Evolutionary conservation across 2,113 vertebrate species (phyloP), one percentile per base, ranked within the genome.

Genomic region (Cygnus atratus): DNA sequence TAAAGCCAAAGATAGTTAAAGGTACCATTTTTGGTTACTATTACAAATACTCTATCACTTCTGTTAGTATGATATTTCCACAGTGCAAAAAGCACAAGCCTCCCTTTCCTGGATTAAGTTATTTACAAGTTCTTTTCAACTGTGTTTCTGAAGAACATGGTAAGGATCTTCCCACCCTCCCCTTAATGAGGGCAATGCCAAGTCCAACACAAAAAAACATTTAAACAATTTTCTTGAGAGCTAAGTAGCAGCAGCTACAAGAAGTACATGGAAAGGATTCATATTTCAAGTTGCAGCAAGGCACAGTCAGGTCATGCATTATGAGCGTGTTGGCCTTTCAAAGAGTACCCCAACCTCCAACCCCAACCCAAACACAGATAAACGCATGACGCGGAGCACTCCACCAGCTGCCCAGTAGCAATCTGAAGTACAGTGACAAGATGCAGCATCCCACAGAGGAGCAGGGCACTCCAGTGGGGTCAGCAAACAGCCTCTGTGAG

Each of bases 21-120:
- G 0, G 15, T 0, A 24, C 0, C 18, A 15, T 8, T 82, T 81
- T 16, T 37, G 10, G 28, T 50, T 61, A 59, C 0, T 0, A 26
- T 81, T 79, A 63, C 13, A 67, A 78, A 59, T 15, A 76, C 9
- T 41, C 31, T 16, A 11, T 17, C 37, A 33, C 37, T 41, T 59
- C n/a, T 50, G 76, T 76, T 46, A 71, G 7, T 26, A 78, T 11
- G 29, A 25, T 2, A 9, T 3, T 67, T 73, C 25, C 19, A 67
- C 9, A 24, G 58, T 22, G 18, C 20, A 22, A 78, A 94, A 81
- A 3, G 1, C 46, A 21, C 20, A 21, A 3, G 20, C 17, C 33
- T n/a, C 20, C 6, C 9, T 72, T 55, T 33, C 22, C 28, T 9
- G 3, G 5, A 58, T n/a, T 15, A 1, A 3, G 9, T 24, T 43